A percentile compares a stretch with the other conserved stretches of the same genome.
phyloP scores from a whole-genome alignment of 2,888 invertebrate genomes.

The Diogma glabrata region DNA sequence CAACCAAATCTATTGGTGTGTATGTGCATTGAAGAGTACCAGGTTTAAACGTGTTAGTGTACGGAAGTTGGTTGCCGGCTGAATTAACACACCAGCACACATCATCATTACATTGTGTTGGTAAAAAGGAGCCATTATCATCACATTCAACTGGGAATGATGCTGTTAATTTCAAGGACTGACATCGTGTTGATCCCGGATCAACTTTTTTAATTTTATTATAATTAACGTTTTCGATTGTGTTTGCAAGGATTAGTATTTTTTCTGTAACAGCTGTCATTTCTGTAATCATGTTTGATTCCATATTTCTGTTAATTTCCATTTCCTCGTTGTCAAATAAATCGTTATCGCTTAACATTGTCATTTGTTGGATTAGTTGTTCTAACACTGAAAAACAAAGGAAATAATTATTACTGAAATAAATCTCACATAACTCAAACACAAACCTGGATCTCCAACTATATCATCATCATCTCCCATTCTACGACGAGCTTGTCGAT shows the following conservation, averaged over 20 bases:
- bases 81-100: slow-evolving; percentile 84
- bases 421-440: slow-evolving; percentile 22
- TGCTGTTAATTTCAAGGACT: slow-evolving; percentile 35
- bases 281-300: slow-evolving; percentile 12
- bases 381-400: slow-evolving; percentile 43
- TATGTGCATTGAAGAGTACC: slow-evolving; percentile 46
- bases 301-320: neutral
- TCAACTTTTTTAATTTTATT: slow-evolving; percentile 26
- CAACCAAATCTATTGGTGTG: slow-evolving; percentile 63
- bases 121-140: slow-evolving; percentile 54
- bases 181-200: slow-evolving; percentile 35
- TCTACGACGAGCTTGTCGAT: slow-evolving; percentile 60
- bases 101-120: slow-evolving; percentile 59
- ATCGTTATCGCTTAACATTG: slow-evolving; percentile 40
- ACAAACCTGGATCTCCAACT: slow-evolving; percentile 41
- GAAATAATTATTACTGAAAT: slow-evolving; percentile 29
- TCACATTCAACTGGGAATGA: slow-evolving; percentile 48
- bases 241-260: slow-evolving; percentile 28
- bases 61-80: slow-evolving; percentile 57
- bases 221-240: slow-evolving; percentile 32
- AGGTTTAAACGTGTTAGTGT: slow-evolving; percentile 44
- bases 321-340: slow-evolving; percentile 22
- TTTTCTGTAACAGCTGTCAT: slow-evolving; percentile 32
- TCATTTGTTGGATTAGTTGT: slow-evolving; percentile 57
- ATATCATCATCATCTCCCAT: slow-evolving; percentile 30